Percentiles rank a stretch among this genome's conserved stretches.
These are phyloP conservation scores for Zaprionus africanus DNA, from an alignment of 1,140 invertebrate genomes.

Conservation along the genomic window DNA sequence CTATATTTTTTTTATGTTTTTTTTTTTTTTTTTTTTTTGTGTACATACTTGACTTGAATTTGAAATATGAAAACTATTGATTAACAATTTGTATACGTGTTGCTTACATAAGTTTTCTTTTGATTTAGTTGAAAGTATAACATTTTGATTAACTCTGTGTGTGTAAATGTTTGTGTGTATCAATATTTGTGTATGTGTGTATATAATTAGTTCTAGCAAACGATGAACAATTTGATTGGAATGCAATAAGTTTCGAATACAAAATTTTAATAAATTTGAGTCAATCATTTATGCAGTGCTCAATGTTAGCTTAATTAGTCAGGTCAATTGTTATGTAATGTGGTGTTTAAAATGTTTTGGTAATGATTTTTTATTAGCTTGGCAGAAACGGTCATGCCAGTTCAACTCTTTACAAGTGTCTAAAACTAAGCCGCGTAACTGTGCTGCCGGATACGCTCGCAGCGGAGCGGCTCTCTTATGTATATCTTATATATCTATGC, in stretches of 20 bases:
- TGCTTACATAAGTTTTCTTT: conserved; percentile 60
- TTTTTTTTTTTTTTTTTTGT: conserved; percentile 9
- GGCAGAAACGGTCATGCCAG: no score
- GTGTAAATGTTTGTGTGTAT: conserved; percentile 33
- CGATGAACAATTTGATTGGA: conserved; percentile 58
- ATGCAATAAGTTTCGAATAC: conserved; percentile 63
- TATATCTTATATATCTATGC: no score
- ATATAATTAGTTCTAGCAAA: conserved; percentile 51
- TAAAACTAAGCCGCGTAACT: no score
- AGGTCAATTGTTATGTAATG: conserved; percentile 61
- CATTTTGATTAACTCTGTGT: conserved; percentile 57
- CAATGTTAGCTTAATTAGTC: conserved; percentile 56
- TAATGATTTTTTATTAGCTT: no score
- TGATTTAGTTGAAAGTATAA: conserved; percentile 53
- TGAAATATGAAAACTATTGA: conserved; percentile 69
- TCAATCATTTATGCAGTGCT: conserved; percentile 10
- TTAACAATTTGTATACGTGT: conserved; percentile 72
- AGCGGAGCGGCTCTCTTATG: no score
- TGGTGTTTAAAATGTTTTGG: no score
- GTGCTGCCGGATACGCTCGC: no score
- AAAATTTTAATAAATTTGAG: conserved; percentile 43
- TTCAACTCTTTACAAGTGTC: no score
- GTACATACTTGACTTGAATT: conserved; percentile 47
- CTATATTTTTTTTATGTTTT: conserved; percentile 25
- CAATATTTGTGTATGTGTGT: conserved; percentile 14